Evolutionary conservation across 2,797 vertebrate species (phyloP), one percentile per base, ranked within the genome.

Genomic region (Melopsittacus undulatus): DNA sequence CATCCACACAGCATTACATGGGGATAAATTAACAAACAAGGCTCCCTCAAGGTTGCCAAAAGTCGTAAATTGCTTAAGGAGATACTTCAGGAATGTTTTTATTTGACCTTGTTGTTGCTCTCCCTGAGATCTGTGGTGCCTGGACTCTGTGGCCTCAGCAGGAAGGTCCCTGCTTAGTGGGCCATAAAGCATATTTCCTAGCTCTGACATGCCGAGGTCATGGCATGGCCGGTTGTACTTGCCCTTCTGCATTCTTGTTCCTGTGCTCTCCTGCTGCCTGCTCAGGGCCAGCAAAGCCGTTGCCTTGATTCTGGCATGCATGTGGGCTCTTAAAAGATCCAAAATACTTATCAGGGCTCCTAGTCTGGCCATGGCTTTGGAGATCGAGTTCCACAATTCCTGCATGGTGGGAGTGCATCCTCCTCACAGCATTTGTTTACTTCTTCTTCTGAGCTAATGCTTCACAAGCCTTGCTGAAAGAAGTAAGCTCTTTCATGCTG

Each of bases 181-280:
- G 54, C 89, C 61, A 61, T 87, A 78, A 85, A 87, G 64, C 48
- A 43, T 38, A 26, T 29, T 86, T 89, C 68, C 93, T 52, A 64
- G 75, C 68, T 82, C 45, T 93, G 92, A 75, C 45, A 80, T 93
- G 78, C 63, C 36, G 43, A 29, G 92, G 75, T 94, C 89, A 49
- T 80, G 45, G 68, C 67, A 78, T 40, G 69, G 81, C 72, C 1
- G 12, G 84, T 89, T 83, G 49, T 88, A 66, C 94, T 89, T 78
- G 93, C 69, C 76, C 6, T 89, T 87, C 89, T 89, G 76, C 92
- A 85, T 96, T 97, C 92, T 85, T 95, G 56, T 10, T 93, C 72
- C 79, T 5, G 0, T 85, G 54, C 68, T 94, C 49, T 93, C 81
- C 84, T 4, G 7, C 0, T 66, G 36, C 38, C 74, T 88, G 62